Base-by-base conservation (phyloP, 2,888 invertebrate genomes). In the Coleophora deauratella region DNA sequence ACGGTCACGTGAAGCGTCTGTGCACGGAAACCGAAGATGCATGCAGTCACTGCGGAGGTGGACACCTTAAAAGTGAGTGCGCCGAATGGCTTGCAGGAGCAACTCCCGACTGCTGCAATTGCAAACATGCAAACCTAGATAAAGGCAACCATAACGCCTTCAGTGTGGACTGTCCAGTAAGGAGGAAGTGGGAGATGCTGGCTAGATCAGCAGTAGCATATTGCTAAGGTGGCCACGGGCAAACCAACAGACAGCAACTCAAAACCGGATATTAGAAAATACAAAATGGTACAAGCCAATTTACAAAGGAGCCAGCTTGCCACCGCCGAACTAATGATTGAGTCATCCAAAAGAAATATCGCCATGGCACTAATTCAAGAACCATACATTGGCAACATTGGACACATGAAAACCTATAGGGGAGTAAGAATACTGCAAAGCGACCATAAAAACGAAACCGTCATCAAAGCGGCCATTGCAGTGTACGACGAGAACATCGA, bases 401-500 rank as follows among this genome's bases (percentile, higher is more conserved):
- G n/a, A n/a, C n/a, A n/a, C n/a, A n/a, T n/a, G n/a, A n/a, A n/a
- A n/a, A n/a, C n/a, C n/a, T n/a, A n/a, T n/a, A n/a, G n/a, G n/a
- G n/a, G n/a, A n/a, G n/a, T n/a, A n/a, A n/a, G n/a, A n/a, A n/a
- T n/a, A n/a, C n/a, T n/a, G n/a, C n/a, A n/a, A n/a, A 31, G 9
- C 13, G n/a, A n/a, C n/a, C n/a, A n/a, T n/a, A 1, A 10, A n/a
- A 38, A 43, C 15, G 38, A 41, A 1, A 38, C 38, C 10, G 30
- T 35, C n/a, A 41, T 49, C 1, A 50, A 50, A 27, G 44, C 45
- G 2, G 50, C 50, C 6, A 39, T 50, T 6, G 42, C 36, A 1
- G 42, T 47, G 7, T 45, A 45, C 13, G 38, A 50, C 15, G 3
- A 11, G 0, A 35, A 45, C 3, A 1, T 50, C 9, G 33, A 39